These are phyloP conservation scores for Eriosoma lanigerum DNA, from an alignment of 1,140 invertebrate genomes.

Conservation along the genomic window DNA sequence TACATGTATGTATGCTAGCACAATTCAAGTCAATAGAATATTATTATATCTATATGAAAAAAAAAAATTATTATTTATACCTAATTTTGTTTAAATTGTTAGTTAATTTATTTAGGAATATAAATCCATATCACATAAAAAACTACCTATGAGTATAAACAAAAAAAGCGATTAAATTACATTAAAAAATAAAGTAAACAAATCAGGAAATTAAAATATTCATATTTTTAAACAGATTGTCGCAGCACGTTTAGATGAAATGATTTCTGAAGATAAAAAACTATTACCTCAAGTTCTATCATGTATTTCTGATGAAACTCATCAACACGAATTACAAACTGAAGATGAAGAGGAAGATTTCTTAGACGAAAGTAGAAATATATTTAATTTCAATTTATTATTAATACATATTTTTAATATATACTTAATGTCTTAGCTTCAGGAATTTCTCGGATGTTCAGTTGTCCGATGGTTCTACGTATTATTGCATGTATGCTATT, in stretches of 20 bases:
- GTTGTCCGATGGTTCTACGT: constrained; percentile 89
- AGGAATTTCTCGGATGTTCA: constrained; percentile 79
- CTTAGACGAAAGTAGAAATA: constrained; percentile 82
- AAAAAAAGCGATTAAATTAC: too few species aligned
- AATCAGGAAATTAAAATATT: too few species aligned
- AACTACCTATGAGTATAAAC: too few species aligned
- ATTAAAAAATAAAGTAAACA: too few species aligned
- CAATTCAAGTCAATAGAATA: too few species aligned
- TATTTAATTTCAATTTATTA: constrained; percentile 1
- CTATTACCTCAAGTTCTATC: constrained; percentile 69
- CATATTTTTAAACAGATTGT: constrained; percentile 67
- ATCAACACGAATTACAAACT: constrained; percentile 79
- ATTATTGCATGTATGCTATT: constrained; percentile 90
- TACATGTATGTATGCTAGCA: too few species aligned
- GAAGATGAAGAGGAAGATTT: constrained; percentile 98
- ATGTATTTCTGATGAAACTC: constrained; percentile 77
- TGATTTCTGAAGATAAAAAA: constrained; percentile 73
- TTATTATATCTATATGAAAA: too few species aligned
- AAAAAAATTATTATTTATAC: too few species aligned
- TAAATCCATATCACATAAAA: too few species aligned
- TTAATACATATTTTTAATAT: background rate
- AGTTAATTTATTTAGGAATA: too few species aligned
- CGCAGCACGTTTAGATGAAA: constrained; percentile 82
- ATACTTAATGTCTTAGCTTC: constrained; percentile 65
- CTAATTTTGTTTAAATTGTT: too few species aligned